Conservation (phyloP, 2,888 invertebrate species). For the Agrochola lychnidis region DNA sequence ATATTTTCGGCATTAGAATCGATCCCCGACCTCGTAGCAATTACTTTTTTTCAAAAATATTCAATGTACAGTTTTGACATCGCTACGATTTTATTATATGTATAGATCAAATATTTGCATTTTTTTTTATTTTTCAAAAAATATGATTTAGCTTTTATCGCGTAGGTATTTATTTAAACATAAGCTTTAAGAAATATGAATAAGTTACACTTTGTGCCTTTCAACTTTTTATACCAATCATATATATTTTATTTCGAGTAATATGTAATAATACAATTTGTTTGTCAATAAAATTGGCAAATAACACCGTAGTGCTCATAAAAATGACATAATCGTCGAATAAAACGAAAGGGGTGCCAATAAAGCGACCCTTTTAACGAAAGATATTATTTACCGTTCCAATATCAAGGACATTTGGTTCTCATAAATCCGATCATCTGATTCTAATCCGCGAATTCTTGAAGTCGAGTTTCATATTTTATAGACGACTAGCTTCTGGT, state of each 20-base stretch:
- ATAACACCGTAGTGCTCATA: constrained; percentile 81
- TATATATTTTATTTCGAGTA: constrained; percentile 7
- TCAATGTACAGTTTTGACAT: no score
- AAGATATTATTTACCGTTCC: constrained; percentile 87
- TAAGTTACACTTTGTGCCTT: neutral
- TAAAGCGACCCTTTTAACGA: constrained; percentile 85
- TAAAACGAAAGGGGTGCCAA: constrained; percentile 87
- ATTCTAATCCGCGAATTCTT: constrained; percentile 72
- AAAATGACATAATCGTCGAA: constrained; percentile 87
- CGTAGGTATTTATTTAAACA: neutral
- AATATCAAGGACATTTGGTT: constrained; percentile 77
- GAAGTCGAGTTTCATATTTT: neutral
- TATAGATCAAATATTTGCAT: neutral
- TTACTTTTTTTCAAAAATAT: no score
- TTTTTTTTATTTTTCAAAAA: no score
- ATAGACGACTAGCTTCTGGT: neutral
- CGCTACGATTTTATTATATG: no score
- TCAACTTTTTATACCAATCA: neutral
- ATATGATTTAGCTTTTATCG: neutral
- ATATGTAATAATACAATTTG: constrained; percentile 75
- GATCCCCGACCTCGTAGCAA: no score
- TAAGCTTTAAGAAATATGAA: neutral
- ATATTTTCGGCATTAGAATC: no score
- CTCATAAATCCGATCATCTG: constrained; percentile 76
- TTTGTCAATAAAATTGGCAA: constrained; percentile 84